Percentiles rank a stretch among this genome's conserved stretches.
Evolutionary conservation across 2,888 invertebrate genomes (phyloP).

Genomic region (Trachelus tabidus): DNA sequence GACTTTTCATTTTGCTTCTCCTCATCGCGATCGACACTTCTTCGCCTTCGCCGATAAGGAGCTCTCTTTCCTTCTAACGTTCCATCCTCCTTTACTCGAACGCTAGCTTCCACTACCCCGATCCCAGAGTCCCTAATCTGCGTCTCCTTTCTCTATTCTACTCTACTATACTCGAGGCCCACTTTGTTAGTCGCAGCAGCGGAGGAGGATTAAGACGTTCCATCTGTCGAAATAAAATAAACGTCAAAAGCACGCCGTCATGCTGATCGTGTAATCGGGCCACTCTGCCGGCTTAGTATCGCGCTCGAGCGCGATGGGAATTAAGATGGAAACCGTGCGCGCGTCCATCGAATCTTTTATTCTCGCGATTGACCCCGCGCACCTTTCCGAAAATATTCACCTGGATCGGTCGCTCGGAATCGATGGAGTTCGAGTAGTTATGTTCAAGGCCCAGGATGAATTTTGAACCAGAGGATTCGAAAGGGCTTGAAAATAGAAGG

Average conservation of each 20-base stretch:
- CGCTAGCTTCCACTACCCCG: background rate
- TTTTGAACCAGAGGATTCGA: no score
- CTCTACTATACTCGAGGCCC: no score
- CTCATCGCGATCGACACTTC: no score
- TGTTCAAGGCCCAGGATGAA: no score
- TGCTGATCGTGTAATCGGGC: slow-evolving; percentile 39
- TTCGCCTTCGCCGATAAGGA: no score
- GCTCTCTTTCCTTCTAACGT: no score
- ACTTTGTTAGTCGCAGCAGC: slow-evolving; percentile 17
- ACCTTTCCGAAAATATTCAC: background rate
- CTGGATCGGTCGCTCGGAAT: no score
- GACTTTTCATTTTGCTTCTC: no score
- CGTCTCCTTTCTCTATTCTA: no score
- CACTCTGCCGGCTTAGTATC: slow-evolving; percentile 35
- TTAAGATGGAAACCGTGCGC: slow-evolving; percentile 34
- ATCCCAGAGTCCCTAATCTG: background rate
- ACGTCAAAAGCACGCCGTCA: slow-evolving; percentile 29
- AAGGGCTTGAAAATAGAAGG: no score
- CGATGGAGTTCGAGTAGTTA: no score
- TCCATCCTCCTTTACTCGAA: background rate
- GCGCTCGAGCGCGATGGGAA: slow-evolving; percentile 39
- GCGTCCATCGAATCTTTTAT: background rate
- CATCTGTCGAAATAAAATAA: slow-evolving; percentile 26
- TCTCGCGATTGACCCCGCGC: background rate
- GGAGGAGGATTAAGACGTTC: slow-evolving; percentile 49